These are phyloP conservation scores for Pelvicachromis taeniatus DNA, from an alignment of 2,113 vertebrate species.

Conservation along the genomic window DNA sequence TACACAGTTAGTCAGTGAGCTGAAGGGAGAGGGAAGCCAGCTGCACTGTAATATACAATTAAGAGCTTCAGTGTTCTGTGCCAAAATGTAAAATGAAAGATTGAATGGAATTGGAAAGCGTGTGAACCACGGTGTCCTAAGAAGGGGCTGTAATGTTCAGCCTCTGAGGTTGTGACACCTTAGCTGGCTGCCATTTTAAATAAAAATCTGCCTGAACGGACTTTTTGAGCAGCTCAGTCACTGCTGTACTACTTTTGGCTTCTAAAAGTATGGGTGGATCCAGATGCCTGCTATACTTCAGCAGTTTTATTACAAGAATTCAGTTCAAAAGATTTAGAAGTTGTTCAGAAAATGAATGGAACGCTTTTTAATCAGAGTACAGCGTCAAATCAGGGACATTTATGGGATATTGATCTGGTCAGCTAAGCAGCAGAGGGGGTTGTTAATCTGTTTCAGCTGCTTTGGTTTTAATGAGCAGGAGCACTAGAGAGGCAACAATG, in stretches of 20 bases:
- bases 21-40: constrained; percentile 29
- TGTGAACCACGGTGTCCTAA: constrained; percentile 8
- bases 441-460: not conserved
- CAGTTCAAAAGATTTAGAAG: not conserved
- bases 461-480: not conserved
- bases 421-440: not conserved
- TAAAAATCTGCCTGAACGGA: not conserved
- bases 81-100: constrained; percentile 53
- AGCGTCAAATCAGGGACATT: not conserved
- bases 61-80: constrained; percentile 29
- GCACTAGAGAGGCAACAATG: not conserved
- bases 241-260: not conserved
- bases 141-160: not conserved
- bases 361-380: not conserved
- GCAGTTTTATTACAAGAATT: not conserved
- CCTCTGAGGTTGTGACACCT: not conserved
- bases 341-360: not conserved
- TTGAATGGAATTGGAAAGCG: constrained; percentile 32
- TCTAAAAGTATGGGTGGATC: not conserved
- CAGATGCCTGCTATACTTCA: not conserved
- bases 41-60: constrained; percentile 61
- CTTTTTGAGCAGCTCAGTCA: not conserved
- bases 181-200: not conserved
- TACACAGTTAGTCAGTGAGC: not conserved
- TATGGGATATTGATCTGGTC: not conserved